Percentiles rank a stretch among this genome's conserved stretches.
These are phyloP conservation scores for Pelecanus crispus DNA, from an alignment of 2,113 vertebrate genomes.

Conservation along the genomic window DNA sequence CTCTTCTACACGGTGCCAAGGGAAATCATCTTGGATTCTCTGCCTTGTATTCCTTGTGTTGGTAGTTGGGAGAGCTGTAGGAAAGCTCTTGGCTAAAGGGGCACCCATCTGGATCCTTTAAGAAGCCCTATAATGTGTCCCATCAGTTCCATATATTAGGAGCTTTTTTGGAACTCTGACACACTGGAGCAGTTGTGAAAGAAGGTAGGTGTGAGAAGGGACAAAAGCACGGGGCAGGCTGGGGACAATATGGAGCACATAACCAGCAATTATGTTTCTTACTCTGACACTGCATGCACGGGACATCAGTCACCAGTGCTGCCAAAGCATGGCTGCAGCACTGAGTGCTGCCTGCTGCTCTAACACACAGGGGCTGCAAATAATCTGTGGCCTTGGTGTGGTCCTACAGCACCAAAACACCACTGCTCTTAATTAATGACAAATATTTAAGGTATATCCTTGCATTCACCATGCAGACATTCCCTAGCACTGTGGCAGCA, in stretches of 20 bases:
- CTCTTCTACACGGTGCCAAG: neutral
- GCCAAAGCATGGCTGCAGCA: neutral
- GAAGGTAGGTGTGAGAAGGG: neutral
- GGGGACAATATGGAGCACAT: neutral
- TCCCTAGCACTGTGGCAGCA: neutral
- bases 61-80: neutral
- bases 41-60: neutral
- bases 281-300: neutral
- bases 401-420: neutral
- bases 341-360: neutral
- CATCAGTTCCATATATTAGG: neutral
- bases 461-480: neutral
- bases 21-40: neutral
- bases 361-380: neutral
- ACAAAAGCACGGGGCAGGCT: neutral
- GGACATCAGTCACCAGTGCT: neutral
- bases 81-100: neutral
- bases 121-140: neutral
- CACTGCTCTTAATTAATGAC: neutral
- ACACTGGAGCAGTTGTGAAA: neutral
- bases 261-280: neutral
- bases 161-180: neutral
- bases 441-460: neutral
- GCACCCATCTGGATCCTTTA: neutral
- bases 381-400: neutral